Percentiles rank a stretch among this genome's conserved stretches.
phyloP scores from a whole-genome alignment of 1,140 invertebrate species.

The Hycleus phaleratus region DNA sequence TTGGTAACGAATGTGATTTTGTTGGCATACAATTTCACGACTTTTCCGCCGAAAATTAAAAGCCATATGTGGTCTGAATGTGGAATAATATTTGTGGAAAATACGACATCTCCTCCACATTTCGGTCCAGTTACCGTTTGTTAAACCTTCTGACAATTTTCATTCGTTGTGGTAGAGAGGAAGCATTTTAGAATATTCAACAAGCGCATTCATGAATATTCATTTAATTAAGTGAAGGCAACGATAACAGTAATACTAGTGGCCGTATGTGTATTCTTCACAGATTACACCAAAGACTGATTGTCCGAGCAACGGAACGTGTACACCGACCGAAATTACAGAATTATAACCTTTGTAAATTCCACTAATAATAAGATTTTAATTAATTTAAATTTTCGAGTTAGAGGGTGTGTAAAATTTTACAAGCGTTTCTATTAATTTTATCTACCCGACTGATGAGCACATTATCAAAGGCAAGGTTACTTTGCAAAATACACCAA shows the following conservation, averaged over 20 bases:
- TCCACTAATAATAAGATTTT: background rate
- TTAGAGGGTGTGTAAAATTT: too few species aligned
- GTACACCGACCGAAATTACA: too few species aligned
- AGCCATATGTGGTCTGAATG: conserved; percentile 7
- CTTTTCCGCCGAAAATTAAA: background rate
- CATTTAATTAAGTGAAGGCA: conserved; percentile 31
- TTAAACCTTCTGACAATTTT: conserved; percentile 20
- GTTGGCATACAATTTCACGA: too few species aligned
- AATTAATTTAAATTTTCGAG: too few species aligned
- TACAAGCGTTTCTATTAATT: too few species aligned
- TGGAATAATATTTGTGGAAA: background rate
- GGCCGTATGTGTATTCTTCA: conserved; percentile 6
- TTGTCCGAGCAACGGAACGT: conserved; percentile 7
- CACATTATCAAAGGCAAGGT: conserved; percentile 10
- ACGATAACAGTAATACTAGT: conserved; percentile 15
- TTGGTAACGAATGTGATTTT: too few species aligned
- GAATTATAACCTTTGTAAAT: too few species aligned
- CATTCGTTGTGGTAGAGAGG: conserved; percentile 4
- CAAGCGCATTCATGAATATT: conserved; percentile 29
- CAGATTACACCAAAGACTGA: conserved; percentile 9
- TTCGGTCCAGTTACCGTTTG: conserved; percentile 5
- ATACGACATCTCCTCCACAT: too few species aligned
- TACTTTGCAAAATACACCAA: conserved; percentile 4
- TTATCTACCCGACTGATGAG: too few species aligned
- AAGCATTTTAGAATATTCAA: conserved; percentile 26